These are phyloP conservation scores for Masticophis lateralis DNA, from an alignment of 2,797 vertebrate species.

Conservation along the genomic window DNA sequence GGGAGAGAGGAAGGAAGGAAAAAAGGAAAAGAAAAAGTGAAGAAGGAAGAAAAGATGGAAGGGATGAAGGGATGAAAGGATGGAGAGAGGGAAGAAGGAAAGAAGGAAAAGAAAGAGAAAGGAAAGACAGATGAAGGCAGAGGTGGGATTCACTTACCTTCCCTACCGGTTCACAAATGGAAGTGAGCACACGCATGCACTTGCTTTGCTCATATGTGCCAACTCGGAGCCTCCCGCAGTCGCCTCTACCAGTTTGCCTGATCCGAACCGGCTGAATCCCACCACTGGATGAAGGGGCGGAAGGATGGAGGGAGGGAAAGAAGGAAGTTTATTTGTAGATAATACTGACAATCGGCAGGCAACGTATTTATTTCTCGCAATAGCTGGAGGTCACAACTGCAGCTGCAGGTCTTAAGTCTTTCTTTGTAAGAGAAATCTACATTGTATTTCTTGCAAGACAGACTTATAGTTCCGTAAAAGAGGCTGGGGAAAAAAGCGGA, in stretches of 20 bases:
- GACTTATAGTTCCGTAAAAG: slow-evolving; percentile 23
- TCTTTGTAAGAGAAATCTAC: neutral
- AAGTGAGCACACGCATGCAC: rapidly evolving
- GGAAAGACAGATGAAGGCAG: neutral
- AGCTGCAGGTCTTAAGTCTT: neutral
- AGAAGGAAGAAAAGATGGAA: too few species aligned
- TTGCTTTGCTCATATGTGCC: too few species aligned
- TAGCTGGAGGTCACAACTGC: neutral
- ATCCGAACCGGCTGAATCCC: too few species aligned
- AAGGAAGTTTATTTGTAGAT: neutral
- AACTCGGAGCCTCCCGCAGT: too few species aligned
- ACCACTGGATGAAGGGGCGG: too few species aligned
- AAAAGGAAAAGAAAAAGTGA: too few species aligned
- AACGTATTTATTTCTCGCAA: neutral
- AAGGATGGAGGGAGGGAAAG: neutral
- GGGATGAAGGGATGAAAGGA: neutral
- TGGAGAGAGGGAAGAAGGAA: neutral
- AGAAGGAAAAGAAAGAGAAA: neutral
- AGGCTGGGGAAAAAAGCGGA: neutral
- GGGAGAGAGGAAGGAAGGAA: too few species aligned
- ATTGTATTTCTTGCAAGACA: slow-evolving; percentile 45
- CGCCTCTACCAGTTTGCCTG: too few species aligned
- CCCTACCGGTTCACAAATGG: too few species aligned
- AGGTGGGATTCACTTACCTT: too few species aligned
- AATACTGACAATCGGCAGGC: neutral